Evolutionary conservation across 1,140 invertebrate genomes (phyloP), one percentile per base, ranked within the genome.

Genomic region (Drosophila repletoides): DNA sequence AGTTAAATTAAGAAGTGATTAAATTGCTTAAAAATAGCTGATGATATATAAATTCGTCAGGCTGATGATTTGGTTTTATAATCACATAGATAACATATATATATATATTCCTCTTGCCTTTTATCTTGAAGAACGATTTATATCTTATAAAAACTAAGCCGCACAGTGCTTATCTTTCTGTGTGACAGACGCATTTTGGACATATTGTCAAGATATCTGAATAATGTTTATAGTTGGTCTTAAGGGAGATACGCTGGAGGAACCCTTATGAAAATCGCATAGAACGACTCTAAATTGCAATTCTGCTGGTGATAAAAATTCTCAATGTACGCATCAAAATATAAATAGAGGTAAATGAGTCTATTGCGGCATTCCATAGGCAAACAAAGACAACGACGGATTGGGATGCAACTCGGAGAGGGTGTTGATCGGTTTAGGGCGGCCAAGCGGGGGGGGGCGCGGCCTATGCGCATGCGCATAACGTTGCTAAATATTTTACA

Each of bases 401-500:
- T 36, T 33, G 29, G 15, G 24, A 14, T 3, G 1, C 14, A 33
- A 15, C 26, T 9, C 6, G 15, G 1, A 19, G 21, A 19, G 24
- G 19, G 28, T 46, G 17, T 12, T 15, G 49, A 45, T 34, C 24
- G 24, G 49, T 2, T 12, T 5, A 15, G 12, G 14, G 12, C n/a
- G 31, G 7, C 3, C 15, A 40, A n/a, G 34, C 9, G 22, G 24
- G n/a, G 22, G 15, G 5, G 31, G 10, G 5, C 15, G 3, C 1
- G 5, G 19, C 3, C 7, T 6, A 10, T 28, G 36, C 45, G 51
- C 64, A 69, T 79, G 73, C 73, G 70, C 69, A 22, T 56, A 34
- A 64, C 45, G 43, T 66, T 73, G 60, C 65, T 60, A 61, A 77
- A 70, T 26, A 77, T 64, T 72, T 72, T 51, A 64, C 63, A 84